Evolutionary conservation across 2,888 invertebrate genomes (phyloP), one percentile per base, ranked within the genome.

Genomic region (Amblyjoppa fuscipennis): DNA sequence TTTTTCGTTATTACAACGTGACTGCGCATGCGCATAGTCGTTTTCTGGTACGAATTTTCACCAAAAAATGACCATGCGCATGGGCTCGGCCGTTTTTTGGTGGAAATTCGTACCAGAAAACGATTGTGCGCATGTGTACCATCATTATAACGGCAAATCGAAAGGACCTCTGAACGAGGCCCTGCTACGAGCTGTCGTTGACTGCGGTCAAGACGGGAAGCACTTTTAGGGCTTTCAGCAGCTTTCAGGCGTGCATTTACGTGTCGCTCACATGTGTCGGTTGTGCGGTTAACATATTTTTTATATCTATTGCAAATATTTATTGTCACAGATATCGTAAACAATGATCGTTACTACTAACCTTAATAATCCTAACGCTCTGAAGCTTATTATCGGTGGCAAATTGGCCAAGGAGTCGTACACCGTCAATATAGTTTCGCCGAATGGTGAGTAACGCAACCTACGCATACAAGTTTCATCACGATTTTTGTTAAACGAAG

Each of bases 331-430:
- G 38, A 53, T 56, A 68, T 49, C 53, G 89, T 89, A 85, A 81
- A 96, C 95, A 95, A 97, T 97, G 96, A 96, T 96, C 92, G 95
- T 97, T 87, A 96, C 96, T 88, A 96, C 97, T 11, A 98, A 98
- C 92, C 96, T 96, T 91, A 97, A 96, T 90, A 98, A 98, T 94
- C 97, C 97, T 45, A 96, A 97, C 28, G 96, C 96, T 31, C 94
- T 98, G 87, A 98, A 98, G 93, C 92, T 98, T 87, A 91, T 97
- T 41, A 95, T 97, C 90, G 96, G 97, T 83, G 96, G 96, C 11
- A 96, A 96, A 91, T 95, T 96, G 88, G 95, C 96, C 0, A 95
- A 96, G 87, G 95, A 95, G 91, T 94, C 95, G 87, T 94, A 96
- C 28, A 94, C 95, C 84, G 90, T 97, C 84, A 95, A 96, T 88